These are phyloP conservation scores for Knipowitschia caucasica DNA, from an alignment of 2,797 vertebrate species.

Conservation along the genomic window DNA sequence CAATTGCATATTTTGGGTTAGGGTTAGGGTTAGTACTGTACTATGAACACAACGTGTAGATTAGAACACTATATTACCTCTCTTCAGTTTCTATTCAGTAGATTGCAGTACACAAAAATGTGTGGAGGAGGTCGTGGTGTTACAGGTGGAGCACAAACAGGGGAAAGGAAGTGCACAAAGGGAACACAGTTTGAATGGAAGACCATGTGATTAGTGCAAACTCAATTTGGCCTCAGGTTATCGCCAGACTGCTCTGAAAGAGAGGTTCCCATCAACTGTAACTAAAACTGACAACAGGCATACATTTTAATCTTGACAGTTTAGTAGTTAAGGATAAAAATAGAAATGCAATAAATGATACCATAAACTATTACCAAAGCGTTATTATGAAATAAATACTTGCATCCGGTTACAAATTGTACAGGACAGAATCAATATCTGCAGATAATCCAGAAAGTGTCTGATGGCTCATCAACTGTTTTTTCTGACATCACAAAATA, in stretches of 20 bases:
- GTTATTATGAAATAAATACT: not conserved
- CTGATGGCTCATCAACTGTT: not conserved
- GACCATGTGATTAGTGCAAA: slow-evolving; percentile 55
- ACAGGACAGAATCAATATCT: slow-evolving; percentile 1
- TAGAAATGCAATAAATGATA: no score
- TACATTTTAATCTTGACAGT: not conserved
- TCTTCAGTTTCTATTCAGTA: not conserved
- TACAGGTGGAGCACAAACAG: slow-evolving; percentile 59
- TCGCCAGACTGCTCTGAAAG: slow-evolving; percentile 32
- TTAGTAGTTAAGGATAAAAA: not conserved
- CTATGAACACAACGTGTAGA: no score
- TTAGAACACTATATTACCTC: no score
- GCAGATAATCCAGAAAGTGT: not conserved
- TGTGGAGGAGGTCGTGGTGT: slow-evolving; percentile 48
- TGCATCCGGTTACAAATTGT: not conserved
- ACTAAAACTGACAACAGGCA: not conserved
- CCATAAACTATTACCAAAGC: not conserved
- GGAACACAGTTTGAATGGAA: slow-evolving; percentile 45
- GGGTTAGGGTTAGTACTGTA: no score
- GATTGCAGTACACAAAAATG: slow-evolving; percentile 23
- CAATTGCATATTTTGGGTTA: no score
- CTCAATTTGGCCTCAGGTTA: slow-evolving; percentile 59
- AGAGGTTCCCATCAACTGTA: slow-evolving; percentile 19
- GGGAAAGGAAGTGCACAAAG: slow-evolving; percentile 51
- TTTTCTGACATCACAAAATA: not conserved